Evolutionary conservation across 2,888 invertebrate species (phyloP).

Genomic region (Eupsilia transversa): DNA sequence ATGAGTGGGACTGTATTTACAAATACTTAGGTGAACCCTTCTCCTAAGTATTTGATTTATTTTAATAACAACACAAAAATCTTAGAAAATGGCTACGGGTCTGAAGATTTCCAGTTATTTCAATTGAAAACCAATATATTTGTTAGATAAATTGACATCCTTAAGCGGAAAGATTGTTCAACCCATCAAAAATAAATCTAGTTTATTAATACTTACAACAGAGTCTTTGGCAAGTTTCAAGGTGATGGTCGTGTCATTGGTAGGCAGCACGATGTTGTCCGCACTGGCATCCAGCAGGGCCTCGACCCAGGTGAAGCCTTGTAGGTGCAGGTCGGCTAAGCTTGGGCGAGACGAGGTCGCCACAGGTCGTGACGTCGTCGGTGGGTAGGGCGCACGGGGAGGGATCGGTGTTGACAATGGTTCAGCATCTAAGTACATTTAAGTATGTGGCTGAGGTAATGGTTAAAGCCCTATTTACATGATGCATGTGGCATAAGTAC

Average conservation of each 20-base stretch:
- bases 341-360: conserved; percentile 18
- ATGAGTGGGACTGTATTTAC: not conserved
- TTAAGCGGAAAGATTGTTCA: not conserved
- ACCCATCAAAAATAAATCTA: not conserved
- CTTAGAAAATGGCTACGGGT: not conserved
- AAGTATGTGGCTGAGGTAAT: not conserved
- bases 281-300: conserved; percentile 71
- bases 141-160: not conserved
- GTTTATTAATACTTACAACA: conserved; percentile 67
- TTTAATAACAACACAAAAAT: not conserved
- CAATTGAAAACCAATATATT: not conserved
- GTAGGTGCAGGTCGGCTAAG: conserved; percentile 71
- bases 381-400: accelerated
- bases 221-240: conserved; percentile 76
- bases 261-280: conserved; percentile 71
- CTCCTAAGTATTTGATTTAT: not conserved
- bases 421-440: not conserved
- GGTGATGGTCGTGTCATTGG: conserved; percentile 73
- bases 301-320: conserved; percentile 77
- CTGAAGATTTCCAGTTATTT: not conserved
- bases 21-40: too few species aligned
- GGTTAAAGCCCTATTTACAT: not conserved
- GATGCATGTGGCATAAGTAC: not conserved
- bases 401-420: conserved; percentile 1
- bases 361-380: accelerated